Evolutionary conservation across 2,113 vertebrate species (phyloP).

Genomic region (Willisornis vidua): DNA sequence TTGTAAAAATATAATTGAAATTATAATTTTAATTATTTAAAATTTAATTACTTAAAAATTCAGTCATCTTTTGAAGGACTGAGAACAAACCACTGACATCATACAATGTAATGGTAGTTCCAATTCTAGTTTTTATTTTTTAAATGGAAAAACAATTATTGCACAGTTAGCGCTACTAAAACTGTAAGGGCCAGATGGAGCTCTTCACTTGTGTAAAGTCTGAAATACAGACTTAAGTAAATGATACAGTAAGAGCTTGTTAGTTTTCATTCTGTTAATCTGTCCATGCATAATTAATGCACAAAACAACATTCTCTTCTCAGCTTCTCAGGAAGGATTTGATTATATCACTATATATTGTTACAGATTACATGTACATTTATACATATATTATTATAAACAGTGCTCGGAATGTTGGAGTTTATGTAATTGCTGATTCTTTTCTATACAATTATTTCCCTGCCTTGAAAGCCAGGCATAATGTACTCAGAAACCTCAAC

Average conservation of each 20-base stretch:
- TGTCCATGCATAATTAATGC: background rate
- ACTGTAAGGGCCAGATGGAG: background rate
- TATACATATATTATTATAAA: background rate
- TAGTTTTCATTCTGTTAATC: background rate
- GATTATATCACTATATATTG: background rate
- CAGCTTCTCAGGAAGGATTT: background rate
- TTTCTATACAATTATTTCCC: background rate
- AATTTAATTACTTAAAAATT: background rate
- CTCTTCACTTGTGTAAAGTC: background rate
- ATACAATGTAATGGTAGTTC: background rate
- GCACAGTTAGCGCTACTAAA: background rate
- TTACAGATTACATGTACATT: background rate
- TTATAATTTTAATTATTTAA: background rate
- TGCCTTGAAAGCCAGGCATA: background rate
- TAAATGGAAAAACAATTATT: background rate
- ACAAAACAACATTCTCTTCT: background rate
- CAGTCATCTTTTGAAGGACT: background rate
- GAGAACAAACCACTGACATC: background rate
- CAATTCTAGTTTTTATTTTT: background rate
- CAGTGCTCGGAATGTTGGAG: background rate
- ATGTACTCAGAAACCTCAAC: background rate
- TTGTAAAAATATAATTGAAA: background rate
- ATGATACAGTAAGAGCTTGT: background rate
- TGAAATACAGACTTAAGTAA: constrained; percentile 12
- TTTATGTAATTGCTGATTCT: background rate